These are phyloP conservation scores for Hippopotamyrus pictus DNA, from an alignment of 2,797 vertebrate species.

Conservation along the genomic window DNA sequence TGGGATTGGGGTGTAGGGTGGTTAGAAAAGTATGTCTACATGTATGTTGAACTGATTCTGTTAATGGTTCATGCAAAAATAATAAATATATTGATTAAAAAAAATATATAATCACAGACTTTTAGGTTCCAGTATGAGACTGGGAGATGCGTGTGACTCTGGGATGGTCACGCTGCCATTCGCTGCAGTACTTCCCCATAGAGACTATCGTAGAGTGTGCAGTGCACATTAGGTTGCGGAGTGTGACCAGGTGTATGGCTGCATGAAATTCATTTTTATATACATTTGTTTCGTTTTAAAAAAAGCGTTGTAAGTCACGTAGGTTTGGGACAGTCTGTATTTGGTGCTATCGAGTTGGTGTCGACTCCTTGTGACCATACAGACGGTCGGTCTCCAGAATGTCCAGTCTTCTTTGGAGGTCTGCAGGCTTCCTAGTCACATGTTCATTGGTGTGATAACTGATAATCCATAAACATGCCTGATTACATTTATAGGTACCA, in stretches of 20 bases:
- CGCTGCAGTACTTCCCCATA: too few relatives aligned
- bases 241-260: background rate
- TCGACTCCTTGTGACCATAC: background rate
- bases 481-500: too few relatives aligned
- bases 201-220: too few relatives aligned
- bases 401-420: background rate
- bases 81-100: too few relatives aligned
- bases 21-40: too few relatives aligned
- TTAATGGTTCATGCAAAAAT: too few relatives aligned
- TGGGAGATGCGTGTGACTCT: background rate
- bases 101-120: background rate
- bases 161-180: too few relatives aligned
- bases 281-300: background rate
- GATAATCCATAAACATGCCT: too few relatives aligned
- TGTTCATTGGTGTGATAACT: background rate
- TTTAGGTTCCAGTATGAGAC: background rate
- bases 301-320: background rate
- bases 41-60: too few relatives aligned
- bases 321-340: background rate
- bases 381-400: background rate
- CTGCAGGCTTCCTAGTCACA: background rate
- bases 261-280: background rate
- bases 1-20: too few relatives aligned
- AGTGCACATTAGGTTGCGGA: background rate
- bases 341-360: background rate